Evolutionary conservation across 1,140 invertebrate genomes (phyloP), one percentile per base, ranked within the genome.

Genomic region (Drosophila fuyamai): DNA sequence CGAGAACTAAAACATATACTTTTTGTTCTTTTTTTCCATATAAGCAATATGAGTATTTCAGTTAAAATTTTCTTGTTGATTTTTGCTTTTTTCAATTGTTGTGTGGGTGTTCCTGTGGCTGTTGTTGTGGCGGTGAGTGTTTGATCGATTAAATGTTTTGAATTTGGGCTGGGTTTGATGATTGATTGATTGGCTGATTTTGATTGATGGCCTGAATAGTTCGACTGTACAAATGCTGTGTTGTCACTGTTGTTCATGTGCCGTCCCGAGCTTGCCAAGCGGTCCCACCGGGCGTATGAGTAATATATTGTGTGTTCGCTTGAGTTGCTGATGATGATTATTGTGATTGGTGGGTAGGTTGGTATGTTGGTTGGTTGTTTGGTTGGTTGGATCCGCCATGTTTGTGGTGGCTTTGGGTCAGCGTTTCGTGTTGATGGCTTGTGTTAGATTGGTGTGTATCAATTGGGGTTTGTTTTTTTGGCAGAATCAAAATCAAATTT

Each of bases 401-500:
- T 85, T 85, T 44, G 62, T 57, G 46, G 50, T 66, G 81, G 78
- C 77, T 81, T 23, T 23, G 23, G 23, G 2, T 23, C 23, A 23
- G 23, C 23, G 23, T 23, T 84, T 81, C 59, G 16, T 77, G 40
- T 65, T 32, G 47, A 47, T 72, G 67, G 23, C 47, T 36, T 48
- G 63, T 75, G 76, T 79, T 75, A 60, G 48, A 44, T 43, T 54
- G 59, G 41, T 63, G 14, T 81, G 36, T 66, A 35, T 40, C 32
- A 62, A 29, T 56, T 41, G 55, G 54, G 47, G 16, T 81, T 23
- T 61, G 27, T 47, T 27, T 56, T 66, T 46, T 51, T 58, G 67
- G 62, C 60, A 47, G 85, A 90, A 92, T 90, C 88, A 90, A 91
- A 92, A 90, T 90, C 83, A 91, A 91, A 91, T 91, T 91, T 91